Conservation (phyloP, 1,140 invertebrate genomes). For the Ladona fulva region DNA sequence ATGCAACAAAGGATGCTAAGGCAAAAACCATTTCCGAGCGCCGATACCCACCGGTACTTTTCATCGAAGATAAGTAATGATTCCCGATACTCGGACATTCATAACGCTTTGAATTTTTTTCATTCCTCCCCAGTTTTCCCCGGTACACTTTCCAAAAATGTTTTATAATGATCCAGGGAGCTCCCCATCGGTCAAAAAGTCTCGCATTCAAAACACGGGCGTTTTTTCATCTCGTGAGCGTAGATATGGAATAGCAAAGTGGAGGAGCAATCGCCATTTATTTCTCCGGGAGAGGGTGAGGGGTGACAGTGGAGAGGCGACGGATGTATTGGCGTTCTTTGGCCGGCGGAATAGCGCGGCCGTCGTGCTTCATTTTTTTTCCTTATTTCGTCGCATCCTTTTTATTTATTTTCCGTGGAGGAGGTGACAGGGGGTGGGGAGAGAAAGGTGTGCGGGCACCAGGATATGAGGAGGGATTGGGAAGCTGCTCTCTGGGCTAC, state of each 20-base stretch:
- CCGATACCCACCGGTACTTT: too few species aligned
- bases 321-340: not conserved
- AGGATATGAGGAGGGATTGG: not conserved
- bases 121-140: too few species aligned
- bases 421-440: not conserved
- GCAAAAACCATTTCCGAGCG: too few species aligned
- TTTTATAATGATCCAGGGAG: not conserved
- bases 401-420: conserved; percentile 11
- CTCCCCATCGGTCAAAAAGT: not conserved
- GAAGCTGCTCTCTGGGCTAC: not conserved
- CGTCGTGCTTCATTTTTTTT: not conserved
- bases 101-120: too few species aligned
- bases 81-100: too few species aligned
- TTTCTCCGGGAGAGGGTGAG: not conserved
- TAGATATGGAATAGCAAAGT: not conserved
- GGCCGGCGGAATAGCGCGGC: not conserved
- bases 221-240: not conserved
- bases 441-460: not conserved
- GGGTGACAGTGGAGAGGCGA: not conserved
- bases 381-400: conserved; percentile 11
- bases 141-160: too few species aligned
- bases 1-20: too few species aligned
- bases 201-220: not conserved
- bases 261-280: not conserved
- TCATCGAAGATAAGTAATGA: too few species aligned